Evolutionary conservation across 2,888 invertebrate genomes (phyloP).

Genomic region (Mycalesis mineus): DNA sequence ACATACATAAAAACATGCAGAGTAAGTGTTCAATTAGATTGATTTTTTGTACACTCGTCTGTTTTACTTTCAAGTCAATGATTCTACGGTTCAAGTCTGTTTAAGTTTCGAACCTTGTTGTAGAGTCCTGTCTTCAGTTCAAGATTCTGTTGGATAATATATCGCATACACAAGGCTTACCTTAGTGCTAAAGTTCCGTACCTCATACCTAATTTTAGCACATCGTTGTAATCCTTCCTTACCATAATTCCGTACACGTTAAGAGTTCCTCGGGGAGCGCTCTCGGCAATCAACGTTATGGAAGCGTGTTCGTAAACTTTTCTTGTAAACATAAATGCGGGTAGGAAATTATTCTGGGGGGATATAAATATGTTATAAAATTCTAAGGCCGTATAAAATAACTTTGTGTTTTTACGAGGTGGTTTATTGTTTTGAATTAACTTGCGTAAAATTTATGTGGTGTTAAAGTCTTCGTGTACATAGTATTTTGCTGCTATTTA

Average conservation of each 20-base stretch:
- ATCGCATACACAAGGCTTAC: background rate
- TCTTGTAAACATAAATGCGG: constrained; percentile 27
- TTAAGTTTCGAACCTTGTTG: too few species aligned
- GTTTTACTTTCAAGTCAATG: too few species aligned
- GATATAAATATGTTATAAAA: constrained; percentile 20
- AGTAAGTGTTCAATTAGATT: too few species aligned
- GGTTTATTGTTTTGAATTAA: constrained; percentile 5
- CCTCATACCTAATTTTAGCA: constrained; percentile 14
- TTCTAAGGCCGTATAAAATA: constrained; percentile 17
- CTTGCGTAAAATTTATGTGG: background rate
- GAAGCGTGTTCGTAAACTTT: constrained; percentile 24
- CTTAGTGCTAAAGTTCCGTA: background rate
- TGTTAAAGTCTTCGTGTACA: background rate
- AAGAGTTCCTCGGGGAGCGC: constrained; percentile 22
- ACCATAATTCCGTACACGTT: constrained; percentile 21
- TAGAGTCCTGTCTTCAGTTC: too few species aligned
- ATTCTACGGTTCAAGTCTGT: too few species aligned
- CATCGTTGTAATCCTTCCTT: constrained; percentile 15
- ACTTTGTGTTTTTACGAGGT: constrained; percentile 13
- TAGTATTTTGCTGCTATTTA: too few species aligned
- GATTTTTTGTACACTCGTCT: too few species aligned
- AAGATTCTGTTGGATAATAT: background rate
- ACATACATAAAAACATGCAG: too few species aligned
- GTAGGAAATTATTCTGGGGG: constrained; percentile 21
- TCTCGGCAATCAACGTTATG: constrained; percentile 28